Conservation (phyloP, 1,140 invertebrate species). For the Drosophila pseudoananassae region DNA sequence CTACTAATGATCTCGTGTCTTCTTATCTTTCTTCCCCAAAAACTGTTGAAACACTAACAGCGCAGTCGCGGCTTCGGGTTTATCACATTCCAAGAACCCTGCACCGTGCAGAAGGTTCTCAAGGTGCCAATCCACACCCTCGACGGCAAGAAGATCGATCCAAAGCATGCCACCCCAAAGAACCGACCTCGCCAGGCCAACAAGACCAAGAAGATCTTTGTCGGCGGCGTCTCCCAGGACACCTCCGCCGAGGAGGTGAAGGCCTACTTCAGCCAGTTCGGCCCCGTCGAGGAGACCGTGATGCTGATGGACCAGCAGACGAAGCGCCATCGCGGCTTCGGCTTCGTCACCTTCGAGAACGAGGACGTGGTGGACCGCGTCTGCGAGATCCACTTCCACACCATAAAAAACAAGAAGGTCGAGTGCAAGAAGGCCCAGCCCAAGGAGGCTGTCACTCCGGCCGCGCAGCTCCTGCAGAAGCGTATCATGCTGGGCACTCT, state of each 20-base stretch:
- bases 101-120: slow-evolving; percentile 94
- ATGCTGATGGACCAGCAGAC: slow-evolving; percentile 98
- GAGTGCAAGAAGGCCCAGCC: slow-evolving; percentile 97
- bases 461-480: slow-evolving; percentile 89
- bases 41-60: slow-evolving; percentile 86
- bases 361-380: slow-evolving; percentile 96
- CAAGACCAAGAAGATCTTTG: slow-evolving; percentile 96
- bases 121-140: slow-evolving; percentile 95
- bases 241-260: slow-evolving; percentile 96
- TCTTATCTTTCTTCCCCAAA: slow-evolving; percentile 29
- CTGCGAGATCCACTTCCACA: slow-evolving; percentile 96
- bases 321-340: slow-evolving; percentile 94
- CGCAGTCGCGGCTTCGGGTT: slow-evolving; percentile 96
- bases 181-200: slow-evolving; percentile 93
- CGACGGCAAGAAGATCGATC: slow-evolving; percentile 97
- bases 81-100: slow-evolving; percentile 95
- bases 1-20: slow-evolving; percentile 17
- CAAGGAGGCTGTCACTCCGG: slow-evolving; percentile 93
- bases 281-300: slow-evolving; percentile 95
- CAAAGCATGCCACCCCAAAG: slow-evolving; percentile 96
- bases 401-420: slow-evolving; percentile 96
- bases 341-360: slow-evolving; percentile 96
- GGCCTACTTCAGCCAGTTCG: slow-evolving; percentile 95
- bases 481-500: slow-evolving; percentile 89
- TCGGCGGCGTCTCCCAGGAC: slow-evolving; percentile 95